A percentile compares a stretch with the other conserved stretches of the same genome.
Evolutionary conservation across 2,113 vertebrate species (phyloP).

Genomic region (Pongo abelii): DNA sequence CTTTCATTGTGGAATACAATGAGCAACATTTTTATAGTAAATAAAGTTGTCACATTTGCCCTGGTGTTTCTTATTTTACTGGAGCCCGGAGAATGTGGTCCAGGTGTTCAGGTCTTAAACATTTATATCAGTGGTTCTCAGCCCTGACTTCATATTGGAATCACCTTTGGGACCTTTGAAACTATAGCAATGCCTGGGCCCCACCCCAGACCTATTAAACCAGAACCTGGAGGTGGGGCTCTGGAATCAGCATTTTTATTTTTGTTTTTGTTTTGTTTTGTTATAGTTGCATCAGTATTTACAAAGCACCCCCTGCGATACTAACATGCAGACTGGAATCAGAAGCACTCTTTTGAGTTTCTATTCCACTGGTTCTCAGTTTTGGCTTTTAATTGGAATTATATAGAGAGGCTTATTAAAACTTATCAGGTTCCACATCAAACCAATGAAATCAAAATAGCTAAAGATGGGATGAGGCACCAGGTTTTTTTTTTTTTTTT

Average conservation of each 20-base stretch:
- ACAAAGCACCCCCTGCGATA: not conserved
- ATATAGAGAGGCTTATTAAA: not conserved
- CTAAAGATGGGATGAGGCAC: not conserved
- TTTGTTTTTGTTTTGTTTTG: not conserved
- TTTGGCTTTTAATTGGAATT: not conserved
- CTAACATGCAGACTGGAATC: not conserved
- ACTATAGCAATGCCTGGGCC: not conserved
- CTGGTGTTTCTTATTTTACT: not conserved
- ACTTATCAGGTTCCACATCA: not conserved
- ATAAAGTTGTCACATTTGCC: not conserved
- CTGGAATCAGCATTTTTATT: not conserved
- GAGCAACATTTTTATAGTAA: not conserved
- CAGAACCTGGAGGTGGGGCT: not conserved
- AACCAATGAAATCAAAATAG: not conserved
- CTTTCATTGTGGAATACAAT: not conserved
- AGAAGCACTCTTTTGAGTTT: not conserved
- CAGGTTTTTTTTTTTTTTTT: not conserved
- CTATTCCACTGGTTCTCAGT: not conserved
- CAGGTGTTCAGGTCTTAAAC: not conserved
- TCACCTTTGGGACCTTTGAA: not conserved
- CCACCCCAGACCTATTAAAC: not conserved
- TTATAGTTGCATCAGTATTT: not conserved
- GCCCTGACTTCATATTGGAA: not conserved
- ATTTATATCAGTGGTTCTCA: not conserved
- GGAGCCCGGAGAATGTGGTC: not conserved